phyloP scores from a whole-genome alignment of 2,113 vertebrate genomes.

The Toxotes chatareus region DNA sequence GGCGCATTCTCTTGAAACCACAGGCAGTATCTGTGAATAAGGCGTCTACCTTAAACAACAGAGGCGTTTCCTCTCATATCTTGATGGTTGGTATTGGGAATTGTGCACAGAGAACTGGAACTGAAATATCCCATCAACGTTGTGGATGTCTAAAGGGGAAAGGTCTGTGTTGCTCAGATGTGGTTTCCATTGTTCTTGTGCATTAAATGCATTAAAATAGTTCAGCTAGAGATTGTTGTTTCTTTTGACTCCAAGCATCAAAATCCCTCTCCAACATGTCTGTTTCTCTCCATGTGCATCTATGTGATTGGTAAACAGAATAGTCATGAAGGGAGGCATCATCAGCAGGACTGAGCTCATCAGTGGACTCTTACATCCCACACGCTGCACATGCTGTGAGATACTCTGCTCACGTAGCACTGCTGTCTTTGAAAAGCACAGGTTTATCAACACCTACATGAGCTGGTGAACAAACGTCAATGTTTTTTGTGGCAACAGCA shows the following conservation, averaged over 20 bases:
- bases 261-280: background rate
- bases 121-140: background rate
- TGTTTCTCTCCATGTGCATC: background rate
- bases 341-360: background rate
- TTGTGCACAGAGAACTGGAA: background rate
- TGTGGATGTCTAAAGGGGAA: background rate
- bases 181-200: background rate
- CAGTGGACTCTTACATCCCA: background rate
- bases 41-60: background rate
- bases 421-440: background rate
- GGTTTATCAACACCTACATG: background rate
- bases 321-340: background rate
- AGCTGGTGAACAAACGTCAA: background rate
- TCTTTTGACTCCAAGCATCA: background rate
- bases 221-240: too few species aligned
- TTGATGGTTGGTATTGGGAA: background rate
- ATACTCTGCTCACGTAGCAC: background rate
- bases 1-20: background rate
- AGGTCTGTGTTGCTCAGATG: background rate
- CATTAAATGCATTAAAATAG: too few species aligned
- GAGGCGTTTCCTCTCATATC: background rate
- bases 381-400: background rate
- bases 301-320: background rate
- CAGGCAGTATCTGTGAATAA: background rate
- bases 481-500: background rate